phyloP scores from a whole-genome alignment of 2,113 vertebrate species.

The Dicrurus megarhynchus region DNA sequence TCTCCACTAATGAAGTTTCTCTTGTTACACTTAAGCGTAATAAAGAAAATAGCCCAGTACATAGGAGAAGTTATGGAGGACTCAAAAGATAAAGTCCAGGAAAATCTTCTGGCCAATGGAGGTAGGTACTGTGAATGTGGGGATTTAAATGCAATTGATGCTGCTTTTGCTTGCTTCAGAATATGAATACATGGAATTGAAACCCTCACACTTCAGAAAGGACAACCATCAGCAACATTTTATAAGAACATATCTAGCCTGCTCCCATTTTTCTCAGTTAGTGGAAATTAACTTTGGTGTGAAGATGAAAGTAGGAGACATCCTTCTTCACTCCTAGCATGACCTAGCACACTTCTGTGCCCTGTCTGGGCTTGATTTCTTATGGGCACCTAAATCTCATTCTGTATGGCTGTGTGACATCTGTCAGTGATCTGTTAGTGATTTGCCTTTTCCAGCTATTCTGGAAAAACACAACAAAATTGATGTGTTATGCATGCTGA shows the following conservation, averaged over 20 bases:
- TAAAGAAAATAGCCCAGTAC: conserved; percentile 86
- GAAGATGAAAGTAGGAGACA: neutral
- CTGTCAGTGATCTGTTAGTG: neutral
- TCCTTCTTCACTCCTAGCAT: neutral
- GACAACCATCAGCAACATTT: neutral
- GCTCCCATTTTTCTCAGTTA: neutral
- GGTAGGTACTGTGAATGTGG: conserved; percentile 72
- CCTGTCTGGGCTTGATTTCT: neutral
- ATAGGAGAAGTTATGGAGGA: conserved; percentile 90
- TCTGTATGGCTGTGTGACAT: neutral
- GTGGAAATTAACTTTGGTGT: neutral
- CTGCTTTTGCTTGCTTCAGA: neutral
- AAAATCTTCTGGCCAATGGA: conserved; percentile 87
- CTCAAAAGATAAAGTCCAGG: conserved; percentile 84
- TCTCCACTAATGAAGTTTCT: conserved; percentile 22
- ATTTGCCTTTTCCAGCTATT: neutral
- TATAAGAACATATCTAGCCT: neutral
- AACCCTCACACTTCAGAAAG: neutral
- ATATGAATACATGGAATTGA: neutral
- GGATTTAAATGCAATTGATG: neutral
- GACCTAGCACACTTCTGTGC: neutral
- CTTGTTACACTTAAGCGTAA: conserved; percentile 74
- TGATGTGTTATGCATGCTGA: neutral
- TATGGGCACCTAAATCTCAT: neutral
- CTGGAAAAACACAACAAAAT: neutral